Conservation (phyloP, 2,113 vertebrate genomes). For the Ptyas mucosa region DNA sequence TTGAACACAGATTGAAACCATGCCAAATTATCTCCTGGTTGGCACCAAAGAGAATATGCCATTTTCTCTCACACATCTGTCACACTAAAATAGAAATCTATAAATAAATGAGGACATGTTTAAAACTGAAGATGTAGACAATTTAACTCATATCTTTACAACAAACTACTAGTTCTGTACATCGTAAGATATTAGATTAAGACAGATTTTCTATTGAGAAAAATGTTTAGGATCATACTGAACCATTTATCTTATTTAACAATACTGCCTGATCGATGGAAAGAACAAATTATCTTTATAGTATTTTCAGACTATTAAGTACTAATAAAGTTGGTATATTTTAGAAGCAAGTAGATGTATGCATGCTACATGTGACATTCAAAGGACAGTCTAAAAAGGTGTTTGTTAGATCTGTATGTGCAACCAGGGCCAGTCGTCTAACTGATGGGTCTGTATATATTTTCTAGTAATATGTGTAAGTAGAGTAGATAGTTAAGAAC, state of each 20-base stretch:
- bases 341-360: neutral
- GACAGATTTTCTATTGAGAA: neutral
- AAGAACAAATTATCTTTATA: neutral
- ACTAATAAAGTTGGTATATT: neutral
- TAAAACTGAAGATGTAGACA: neutral
- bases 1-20: constrained; percentile 17
- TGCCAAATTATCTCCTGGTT: neutral
- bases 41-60: neutral
- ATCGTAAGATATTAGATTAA: neutral
- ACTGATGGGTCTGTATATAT: neutral
- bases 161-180: neutral
- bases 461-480: neutral
- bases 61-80: neutral
- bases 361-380: neutral
- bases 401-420: neutral
- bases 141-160: neutral
- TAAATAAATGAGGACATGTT: neutral
- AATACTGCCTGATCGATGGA: neutral
- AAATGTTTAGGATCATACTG: neutral
- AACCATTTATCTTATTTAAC: neutral
- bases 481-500: neutral
- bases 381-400: neutral
- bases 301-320: neutral
- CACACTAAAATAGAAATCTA: neutral
- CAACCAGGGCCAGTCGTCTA: neutral